phyloP scores from a whole-genome alignment of 2,888 invertebrate genomes.

The Pardosa pseudoannulata region DNA sequence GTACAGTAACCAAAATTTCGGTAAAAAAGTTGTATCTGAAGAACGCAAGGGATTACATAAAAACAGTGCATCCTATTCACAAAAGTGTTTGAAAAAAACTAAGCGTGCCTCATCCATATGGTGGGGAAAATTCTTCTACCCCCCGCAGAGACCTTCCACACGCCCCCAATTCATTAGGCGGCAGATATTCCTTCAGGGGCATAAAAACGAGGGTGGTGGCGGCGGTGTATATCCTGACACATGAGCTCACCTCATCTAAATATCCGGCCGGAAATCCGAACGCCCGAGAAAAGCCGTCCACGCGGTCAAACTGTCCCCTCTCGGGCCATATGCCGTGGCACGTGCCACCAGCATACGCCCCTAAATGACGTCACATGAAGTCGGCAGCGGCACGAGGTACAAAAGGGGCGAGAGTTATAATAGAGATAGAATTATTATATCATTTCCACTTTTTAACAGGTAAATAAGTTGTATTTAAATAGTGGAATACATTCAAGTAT shows the following conservation, averaged over 20 bases:
- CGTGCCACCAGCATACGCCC: slow-evolving; percentile 26
- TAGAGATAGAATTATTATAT: too few species aligned
- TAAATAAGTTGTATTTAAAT: too few species aligned
- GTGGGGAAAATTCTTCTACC: background rate
- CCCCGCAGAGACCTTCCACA: slow-evolving; percentile 40
- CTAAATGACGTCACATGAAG: background rate
- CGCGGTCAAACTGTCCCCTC: slow-evolving; percentile 55
- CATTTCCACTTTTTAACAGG: too few species aligned
- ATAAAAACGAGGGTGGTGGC: slow-evolving; percentile 1
- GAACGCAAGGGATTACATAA: too few species aligned
- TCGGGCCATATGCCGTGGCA: slow-evolving; percentile 59
- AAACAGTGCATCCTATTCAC: too few species aligned
- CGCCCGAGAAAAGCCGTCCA: slow-evolving; percentile 10
- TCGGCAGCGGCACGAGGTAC: too few species aligned
- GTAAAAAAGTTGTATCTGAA: too few species aligned
- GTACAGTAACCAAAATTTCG: too few species aligned
- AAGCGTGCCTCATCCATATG: slow-evolving; percentile 35
- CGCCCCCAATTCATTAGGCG: slow-evolving; percentile 65
- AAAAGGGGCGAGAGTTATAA: too few species aligned
- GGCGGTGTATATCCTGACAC: slow-evolving; percentile 20
- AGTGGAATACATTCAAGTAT: too few species aligned
- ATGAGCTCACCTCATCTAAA: slow-evolving; percentile 44
- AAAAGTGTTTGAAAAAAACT: background rate
- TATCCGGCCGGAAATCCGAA: slow-evolving; percentile 64
- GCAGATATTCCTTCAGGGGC: slow-evolving; percentile 26